Conservation (phyloP, 2,888 invertebrate species). For the Dryadula phaetusa region DNA sequence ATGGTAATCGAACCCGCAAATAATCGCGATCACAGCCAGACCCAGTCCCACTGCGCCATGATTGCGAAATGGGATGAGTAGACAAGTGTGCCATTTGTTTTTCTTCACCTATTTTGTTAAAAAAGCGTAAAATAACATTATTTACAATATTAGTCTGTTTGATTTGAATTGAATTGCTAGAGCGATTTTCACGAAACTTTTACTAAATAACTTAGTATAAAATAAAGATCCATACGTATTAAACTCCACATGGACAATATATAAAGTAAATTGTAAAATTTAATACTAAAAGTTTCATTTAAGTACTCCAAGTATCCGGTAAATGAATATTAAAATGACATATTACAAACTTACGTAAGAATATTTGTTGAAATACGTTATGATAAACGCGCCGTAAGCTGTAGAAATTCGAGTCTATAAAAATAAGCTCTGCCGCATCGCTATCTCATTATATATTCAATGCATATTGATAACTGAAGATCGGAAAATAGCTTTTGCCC, state of each 20-base stretch:
- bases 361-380: conserved; percentile 7
- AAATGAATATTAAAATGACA: neutral
- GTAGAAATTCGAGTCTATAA: conserved; percentile 13
- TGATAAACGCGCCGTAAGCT: conserved; percentile 1
- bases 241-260: too few species aligned
- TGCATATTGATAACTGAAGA: conserved; percentile 21
- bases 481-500: conserved; percentile 4
- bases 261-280: too few species aligned
- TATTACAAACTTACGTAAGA: neutral
- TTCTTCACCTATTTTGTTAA: too few species aligned
- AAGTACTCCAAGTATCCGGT: neutral
- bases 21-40: neutral
- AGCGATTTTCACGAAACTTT: too few species aligned
- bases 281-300: too few species aligned
- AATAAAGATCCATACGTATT: too few species aligned
- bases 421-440: conserved; percentile 18
- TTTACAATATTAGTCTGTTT: too few species aligned
- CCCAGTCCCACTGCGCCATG: neutral
- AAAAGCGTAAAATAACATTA: too few species aligned
- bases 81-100: too few species aligned
- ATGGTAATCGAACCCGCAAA: neutral
- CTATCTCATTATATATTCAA: conserved; percentile 22
- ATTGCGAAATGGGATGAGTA: too few species aligned
- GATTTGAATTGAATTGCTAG: too few species aligned
- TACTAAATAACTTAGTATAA: too few species aligned